Evolutionary conservation across 2,888 invertebrate genomes (phyloP), one percentile per base, ranked within the genome.

Genomic region (Pharmacophagus antenor): DNA sequence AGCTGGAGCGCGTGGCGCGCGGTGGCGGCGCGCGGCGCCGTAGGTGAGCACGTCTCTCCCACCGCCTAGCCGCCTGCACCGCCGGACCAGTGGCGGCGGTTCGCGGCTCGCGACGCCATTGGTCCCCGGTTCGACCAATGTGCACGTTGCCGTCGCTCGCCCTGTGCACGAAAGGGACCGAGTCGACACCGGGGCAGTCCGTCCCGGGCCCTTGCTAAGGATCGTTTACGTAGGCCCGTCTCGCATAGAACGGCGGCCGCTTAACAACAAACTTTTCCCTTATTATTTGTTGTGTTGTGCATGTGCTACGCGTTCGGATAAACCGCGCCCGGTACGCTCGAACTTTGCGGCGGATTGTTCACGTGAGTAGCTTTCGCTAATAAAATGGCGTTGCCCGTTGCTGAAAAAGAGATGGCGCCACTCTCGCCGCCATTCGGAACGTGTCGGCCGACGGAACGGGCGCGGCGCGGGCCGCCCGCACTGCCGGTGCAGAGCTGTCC

Each of bases 131-230:
- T 58, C 73, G 70, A 64, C 88, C 88, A 88, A 88, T 87, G 79
- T 75, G 71, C 67, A 74, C 63, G 67, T 66, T 65, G 72, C 63
- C 65, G n/a, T 23, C 65, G 74, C 15, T 50, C 59, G 83, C 85
- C 86, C 86, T 85, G 80, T 70, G 74, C 74, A 76, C 77, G 82
- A 82, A 86, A 85, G 87, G 86, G 85, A 86, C 74, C 75, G 79
- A 67, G 59, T 65, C 56, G 69, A 65, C 66, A 63, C 62, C 70
- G 70, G 74, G 72, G 72, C 85, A 88, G 87, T 88, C 81, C 80
- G 80, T 75, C 73, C 76, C 77, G 79, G 81, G 85, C 85, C 87
- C 87, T 88, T 85, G 86, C 65, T 72, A 79, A 74, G 76, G 74
- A 80, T 73, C 71, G 85, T 79, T 77, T 79, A n/a, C 65, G 69